These are phyloP conservation scores for Calliphora vicina DNA, from an alignment of 1,140 invertebrate genomes.

Conservation along the genomic window DNA sequence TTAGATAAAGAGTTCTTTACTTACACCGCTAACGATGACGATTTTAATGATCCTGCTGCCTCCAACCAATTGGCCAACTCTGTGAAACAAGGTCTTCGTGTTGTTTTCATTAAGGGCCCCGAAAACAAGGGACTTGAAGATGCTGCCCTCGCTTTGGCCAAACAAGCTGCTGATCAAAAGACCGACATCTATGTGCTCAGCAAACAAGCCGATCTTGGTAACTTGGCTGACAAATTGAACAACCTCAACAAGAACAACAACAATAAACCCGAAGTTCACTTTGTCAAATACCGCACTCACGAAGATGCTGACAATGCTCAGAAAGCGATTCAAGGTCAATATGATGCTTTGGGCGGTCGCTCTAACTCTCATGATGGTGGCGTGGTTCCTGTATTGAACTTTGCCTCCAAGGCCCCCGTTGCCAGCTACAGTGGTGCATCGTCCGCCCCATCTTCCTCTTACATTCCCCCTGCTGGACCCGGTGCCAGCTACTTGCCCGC, in stretches of 20 bases:
- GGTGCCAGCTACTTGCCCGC: slow-evolving; percentile 50
- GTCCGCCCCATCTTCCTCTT: too few species aligned
- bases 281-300: slow-evolving; percentile 55
- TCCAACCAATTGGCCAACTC: slow-evolving; percentile 41
- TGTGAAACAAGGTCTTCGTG: slow-evolving; percentile 52
- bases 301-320: slow-evolving; percentile 57
- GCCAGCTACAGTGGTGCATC: slow-evolving; percentile 8
- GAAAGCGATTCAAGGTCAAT: slow-evolving; percentile 51
- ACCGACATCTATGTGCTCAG: slow-evolving; percentile 56
- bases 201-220: slow-evolving; percentile 54
- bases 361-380: slow-evolving; percentile 48
- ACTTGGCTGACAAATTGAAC: slow-evolving; percentile 51
- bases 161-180: slow-evolving; percentile 52
- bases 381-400: slow-evolving; percentile 51
- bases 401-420: slow-evolving; percentile 50
- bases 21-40: slow-evolving; percentile 51
- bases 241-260: slow-evolving; percentile 44
- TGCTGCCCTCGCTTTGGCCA: slow-evolving; percentile 51
- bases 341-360: slow-evolving; percentile 49
- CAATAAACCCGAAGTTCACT: slow-evolving; percentile 57
- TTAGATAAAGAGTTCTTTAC: slow-evolving; percentile 55
- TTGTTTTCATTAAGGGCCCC: slow-evolving; percentile 57
- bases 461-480: neutral
- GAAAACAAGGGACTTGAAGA: slow-evolving; percentile 54
- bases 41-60: slow-evolving; percentile 48